Evolutionary conservation across 2,113 vertebrate species (phyloP).

Genomic region (Sceloporus undulatus): DNA sequence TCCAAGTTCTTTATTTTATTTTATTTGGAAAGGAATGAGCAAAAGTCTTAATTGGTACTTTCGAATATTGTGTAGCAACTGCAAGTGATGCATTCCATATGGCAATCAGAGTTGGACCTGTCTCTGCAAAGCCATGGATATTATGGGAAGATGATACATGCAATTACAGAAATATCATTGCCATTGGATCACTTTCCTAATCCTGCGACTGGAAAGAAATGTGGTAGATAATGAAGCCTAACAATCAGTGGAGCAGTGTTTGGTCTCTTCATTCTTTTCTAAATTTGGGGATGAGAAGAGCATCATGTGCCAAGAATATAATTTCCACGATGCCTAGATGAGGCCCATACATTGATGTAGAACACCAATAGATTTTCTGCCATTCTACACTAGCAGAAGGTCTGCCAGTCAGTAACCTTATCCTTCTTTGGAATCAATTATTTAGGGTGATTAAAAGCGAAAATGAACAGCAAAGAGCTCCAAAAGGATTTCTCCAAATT

Average conservation of each 20-base stretch:
- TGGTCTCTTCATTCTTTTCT: neutral
- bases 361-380: neutral
- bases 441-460: no score
- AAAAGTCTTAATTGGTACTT: conserved; percentile 53
- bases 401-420: no score
- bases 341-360: neutral
- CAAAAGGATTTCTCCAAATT: no score
- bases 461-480: no score
- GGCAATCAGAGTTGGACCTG: conserved; percentile 1
- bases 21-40: conserved; percentile 1
- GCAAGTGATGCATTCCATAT: conserved; percentile 32
- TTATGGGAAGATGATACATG: conserved; percentile 43
- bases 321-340: neutral
- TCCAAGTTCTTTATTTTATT: conserved; percentile 37
- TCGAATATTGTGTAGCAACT: conserved; percentile 9
- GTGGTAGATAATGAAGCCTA: neutral
- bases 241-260: conserved; percentile 11
- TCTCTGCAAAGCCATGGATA: conserved; percentile 43
- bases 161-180: conserved; percentile 39
- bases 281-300: neutral
- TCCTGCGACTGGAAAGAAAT: conserved; percentile 9
- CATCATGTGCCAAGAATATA: neutral
- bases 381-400: neutral
- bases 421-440: no score
- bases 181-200: conserved; percentile 45